Evolutionary conservation across 2,888 invertebrate species (phyloP).

Genomic region (Falcaria lacertinaria): DNA sequence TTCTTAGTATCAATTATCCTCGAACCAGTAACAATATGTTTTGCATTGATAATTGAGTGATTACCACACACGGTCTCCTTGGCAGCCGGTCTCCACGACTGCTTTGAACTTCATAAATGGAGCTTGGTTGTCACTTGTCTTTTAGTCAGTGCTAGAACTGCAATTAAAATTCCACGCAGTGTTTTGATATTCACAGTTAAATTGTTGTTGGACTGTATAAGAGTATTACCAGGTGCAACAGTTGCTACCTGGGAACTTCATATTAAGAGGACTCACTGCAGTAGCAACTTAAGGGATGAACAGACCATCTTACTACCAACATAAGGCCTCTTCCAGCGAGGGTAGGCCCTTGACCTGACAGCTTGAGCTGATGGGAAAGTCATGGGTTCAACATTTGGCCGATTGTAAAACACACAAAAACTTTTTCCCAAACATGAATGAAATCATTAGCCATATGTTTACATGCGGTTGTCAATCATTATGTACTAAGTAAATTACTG

Average conservation of each 20-base stretch:
- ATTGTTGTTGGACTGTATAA: too few species aligned
- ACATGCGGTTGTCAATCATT: slow-evolving; percentile 19
- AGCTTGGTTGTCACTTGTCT: background rate
- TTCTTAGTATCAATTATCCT: slow-evolving; percentile 38
- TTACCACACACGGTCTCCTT: slow-evolving; percentile 51
- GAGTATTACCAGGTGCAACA: too few species aligned
- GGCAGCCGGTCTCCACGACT: slow-evolving; percentile 26
- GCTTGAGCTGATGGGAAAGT: too few species aligned
- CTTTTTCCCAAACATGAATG: slow-evolving; percentile 2
- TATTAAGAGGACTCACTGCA: too few species aligned
- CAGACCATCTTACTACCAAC: too few species aligned
- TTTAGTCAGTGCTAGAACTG: too few species aligned
- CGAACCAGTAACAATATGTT: slow-evolving; percentile 45
- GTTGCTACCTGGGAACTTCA: too few species aligned
- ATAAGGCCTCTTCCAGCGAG: too few species aligned
- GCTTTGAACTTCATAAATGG: background rate
- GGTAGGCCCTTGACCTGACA: too few species aligned
- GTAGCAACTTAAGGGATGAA: too few species aligned
- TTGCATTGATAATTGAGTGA: slow-evolving; percentile 63
- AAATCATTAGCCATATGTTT: slow-evolving; percentile 20
- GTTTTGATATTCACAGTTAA: too few species aligned
- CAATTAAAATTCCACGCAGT: too few species aligned
- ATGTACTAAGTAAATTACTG: slow-evolving; percentile 25
- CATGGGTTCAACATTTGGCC: background rate
- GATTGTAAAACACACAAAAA: background rate